phyloP scores from a whole-genome alignment of 2,113 vertebrate species.

The Dendropsophus ebraccatus region DNA sequence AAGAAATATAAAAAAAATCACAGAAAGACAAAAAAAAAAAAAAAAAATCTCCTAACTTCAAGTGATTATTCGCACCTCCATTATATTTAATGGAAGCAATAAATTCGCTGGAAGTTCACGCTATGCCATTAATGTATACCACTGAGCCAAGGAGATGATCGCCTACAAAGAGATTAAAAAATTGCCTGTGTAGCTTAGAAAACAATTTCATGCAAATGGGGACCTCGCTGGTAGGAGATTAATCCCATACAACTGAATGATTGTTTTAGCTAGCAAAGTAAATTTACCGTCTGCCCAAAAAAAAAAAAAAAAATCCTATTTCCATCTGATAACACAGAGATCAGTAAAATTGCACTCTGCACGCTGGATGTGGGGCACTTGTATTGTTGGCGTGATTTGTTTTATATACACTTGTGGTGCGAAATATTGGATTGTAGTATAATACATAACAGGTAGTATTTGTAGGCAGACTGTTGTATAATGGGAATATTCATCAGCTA shows the following conservation, averaged over 20 bases:
- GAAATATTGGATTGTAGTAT: not conserved
- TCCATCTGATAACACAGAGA: conserved; percentile 16
- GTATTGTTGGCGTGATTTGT: conserved; percentile 7
- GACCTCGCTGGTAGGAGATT: conserved; percentile 11
- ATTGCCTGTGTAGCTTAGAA: conserved; percentile 12
- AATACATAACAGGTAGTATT: not conserved
- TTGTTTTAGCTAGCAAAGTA: conserved; percentile 2
- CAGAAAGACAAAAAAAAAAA: not conserved
- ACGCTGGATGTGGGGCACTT: not conserved
- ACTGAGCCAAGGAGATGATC: conserved; percentile 12
- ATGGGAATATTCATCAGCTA: not conserved
- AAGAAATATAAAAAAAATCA: not conserved
- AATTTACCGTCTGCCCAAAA: not conserved
- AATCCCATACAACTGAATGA: conserved; percentile 25
- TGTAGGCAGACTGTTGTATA: not conserved
- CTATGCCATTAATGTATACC: conserved; percentile 12
- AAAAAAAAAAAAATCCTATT: conserved; percentile 1
- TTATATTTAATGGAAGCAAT: conserved; percentile 23
- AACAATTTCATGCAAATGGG: conserved; percentile 19
- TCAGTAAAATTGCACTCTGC: not conserved
- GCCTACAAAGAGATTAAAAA: conserved; percentile 19
- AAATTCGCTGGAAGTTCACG: not conserved
- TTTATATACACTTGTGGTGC: conserved; percentile 1
- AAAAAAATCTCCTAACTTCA: not conserved
- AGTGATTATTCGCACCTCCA: conserved; percentile 6